phyloP scores from a whole-genome alignment of 2,797 vertebrate genomes.

The Chaetodon trifasciatus region DNA sequence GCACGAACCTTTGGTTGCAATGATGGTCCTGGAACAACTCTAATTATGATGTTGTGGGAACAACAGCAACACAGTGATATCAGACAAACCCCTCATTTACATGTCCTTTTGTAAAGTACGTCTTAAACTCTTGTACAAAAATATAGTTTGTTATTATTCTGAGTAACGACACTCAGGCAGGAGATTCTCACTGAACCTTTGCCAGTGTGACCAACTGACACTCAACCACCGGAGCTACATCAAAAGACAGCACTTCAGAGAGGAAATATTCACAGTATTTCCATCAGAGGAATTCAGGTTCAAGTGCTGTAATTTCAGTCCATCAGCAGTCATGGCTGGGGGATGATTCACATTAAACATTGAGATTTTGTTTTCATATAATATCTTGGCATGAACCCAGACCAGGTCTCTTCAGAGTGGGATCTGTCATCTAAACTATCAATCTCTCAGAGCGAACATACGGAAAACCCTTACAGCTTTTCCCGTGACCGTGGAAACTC shows the following conservation, averaged over 20 bases:
- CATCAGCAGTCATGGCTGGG: constrained; percentile 12
- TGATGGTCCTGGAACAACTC: no score
- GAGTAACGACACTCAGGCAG: background rate
- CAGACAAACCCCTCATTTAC: background rate
- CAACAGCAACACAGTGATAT: no score
- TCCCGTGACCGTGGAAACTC: constrained; percentile 31
- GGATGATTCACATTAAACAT: constrained; percentile 1
- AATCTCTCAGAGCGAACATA: constrained; percentile 14
- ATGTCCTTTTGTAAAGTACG: background rate
- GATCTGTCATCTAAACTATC: constrained; percentile 54
- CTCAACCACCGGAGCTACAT: constrained; percentile 12
- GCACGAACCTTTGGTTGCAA: no score
- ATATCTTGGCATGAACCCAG: constrained; percentile 30
- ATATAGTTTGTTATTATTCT: constrained; percentile 7
- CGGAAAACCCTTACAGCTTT: constrained; percentile 35
- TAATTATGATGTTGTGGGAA: no score
- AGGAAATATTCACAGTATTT: constrained; percentile 38
- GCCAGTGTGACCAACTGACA: background rate
- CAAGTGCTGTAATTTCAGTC: constrained; percentile 33
- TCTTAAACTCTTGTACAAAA: background rate
- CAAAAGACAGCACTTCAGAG: constrained; percentile 13
- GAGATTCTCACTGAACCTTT: background rate
- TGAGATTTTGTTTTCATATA: background rate
- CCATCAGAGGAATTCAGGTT: constrained; percentile 27
- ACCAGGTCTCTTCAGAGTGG: constrained; percentile 21